These are phyloP conservation scores for Dryobotodes eremita DNA, from an alignment of 2,888 invertebrate genomes.

Conservation along the genomic window DNA sequence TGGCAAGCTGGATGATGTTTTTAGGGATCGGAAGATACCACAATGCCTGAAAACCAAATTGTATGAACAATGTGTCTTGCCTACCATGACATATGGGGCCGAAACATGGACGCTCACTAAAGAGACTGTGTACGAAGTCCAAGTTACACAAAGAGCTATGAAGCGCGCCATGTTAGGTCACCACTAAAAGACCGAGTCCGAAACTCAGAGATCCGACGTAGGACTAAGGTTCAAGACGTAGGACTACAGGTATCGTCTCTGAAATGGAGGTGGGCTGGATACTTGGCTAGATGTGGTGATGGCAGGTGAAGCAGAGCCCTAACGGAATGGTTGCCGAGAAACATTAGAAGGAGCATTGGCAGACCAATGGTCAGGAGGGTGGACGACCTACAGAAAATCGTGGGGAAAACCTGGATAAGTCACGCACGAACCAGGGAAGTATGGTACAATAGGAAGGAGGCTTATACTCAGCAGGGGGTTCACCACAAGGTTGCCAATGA, in stretches of 20 bases:
- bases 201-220: neutral
- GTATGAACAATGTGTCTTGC: neutral
- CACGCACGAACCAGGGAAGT: neutral
- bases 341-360: neutral
- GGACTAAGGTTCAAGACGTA: neutral
- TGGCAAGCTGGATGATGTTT: neutral
- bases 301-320: neutral
- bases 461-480: neutral
- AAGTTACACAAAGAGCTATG: neutral
- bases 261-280: neutral
- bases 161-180: neutral
- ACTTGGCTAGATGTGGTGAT: neutral
- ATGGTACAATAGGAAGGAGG: neutral
- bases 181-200: neutral
- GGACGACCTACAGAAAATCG: neutral
- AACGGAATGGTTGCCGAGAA: neutral
- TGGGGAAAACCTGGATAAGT: neutral
- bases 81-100: neutral
- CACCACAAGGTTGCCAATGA: neutral
- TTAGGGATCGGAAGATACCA: neutral
- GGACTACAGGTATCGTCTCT: neutral
- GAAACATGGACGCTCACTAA: neutral
- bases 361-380: neutral
- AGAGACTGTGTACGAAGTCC: neutral
- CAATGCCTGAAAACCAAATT: neutral